Percentiles rank a stretch among this genome's conserved stretches.
These are phyloP conservation scores for Myotis yumanensis DNA, from an alignment of 2,113 vertebrate genomes.

Conservation along the genomic window DNA sequence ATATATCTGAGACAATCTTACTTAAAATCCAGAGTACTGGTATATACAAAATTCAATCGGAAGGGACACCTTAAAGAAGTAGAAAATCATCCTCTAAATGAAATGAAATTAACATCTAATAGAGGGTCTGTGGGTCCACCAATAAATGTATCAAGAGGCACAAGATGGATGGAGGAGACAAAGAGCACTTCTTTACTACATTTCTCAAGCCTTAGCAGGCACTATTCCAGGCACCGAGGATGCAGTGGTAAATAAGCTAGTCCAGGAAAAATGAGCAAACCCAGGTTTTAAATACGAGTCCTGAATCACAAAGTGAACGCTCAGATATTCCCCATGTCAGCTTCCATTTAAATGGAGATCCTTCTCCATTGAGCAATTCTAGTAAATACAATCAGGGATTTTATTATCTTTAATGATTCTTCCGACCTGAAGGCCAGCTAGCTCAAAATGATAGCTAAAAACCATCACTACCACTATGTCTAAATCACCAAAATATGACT, in stretches of 20 bases:
- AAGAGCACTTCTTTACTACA: background rate
- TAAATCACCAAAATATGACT: slow-evolving; percentile 2
- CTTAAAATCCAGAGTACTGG: background rate
- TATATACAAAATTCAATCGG: slow-evolving; percentile 3
- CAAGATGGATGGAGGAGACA: background rate
- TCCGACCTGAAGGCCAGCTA: background rate
- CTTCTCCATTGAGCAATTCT: background rate
- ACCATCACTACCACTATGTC: background rate
- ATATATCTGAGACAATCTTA: background rate
- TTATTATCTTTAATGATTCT: background rate
- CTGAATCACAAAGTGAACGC: background rate
- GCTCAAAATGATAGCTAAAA: background rate
- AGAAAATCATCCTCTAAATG: background rate
- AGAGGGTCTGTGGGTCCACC: background rate
- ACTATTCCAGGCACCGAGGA: background rate
- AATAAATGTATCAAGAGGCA: background rate
- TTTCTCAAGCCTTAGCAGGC: background rate
- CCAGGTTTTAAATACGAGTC: background rate
- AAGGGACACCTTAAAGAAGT: background rate
- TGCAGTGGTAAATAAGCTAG: background rate
- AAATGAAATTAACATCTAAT: slow-evolving; percentile 17
- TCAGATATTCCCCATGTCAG: background rate
- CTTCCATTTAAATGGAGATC: background rate
- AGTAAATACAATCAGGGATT: background rate
- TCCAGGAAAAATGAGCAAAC: background rate